These are phyloP conservation scores for Drosophila quadrilineata DNA, from an alignment of 1,140 invertebrate genomes.

Conservation along the genomic window DNA sequence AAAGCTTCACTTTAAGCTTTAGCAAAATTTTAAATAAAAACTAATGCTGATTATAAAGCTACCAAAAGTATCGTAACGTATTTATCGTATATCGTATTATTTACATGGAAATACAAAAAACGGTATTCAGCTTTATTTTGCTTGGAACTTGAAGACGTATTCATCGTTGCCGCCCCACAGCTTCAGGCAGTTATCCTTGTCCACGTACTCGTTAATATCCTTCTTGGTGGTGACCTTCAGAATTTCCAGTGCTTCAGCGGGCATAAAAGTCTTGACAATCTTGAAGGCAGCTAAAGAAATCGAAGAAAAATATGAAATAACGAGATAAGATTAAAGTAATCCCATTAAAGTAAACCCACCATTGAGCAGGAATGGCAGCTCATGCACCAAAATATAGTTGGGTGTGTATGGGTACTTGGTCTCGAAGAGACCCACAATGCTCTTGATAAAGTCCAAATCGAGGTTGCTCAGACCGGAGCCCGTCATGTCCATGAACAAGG, in stretches of 20 bases:
- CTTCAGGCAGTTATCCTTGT: conserved; percentile 87
- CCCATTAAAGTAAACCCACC: conserved; percentile 82
- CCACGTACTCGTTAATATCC: conserved; percentile 89
- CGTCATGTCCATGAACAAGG: conserved; percentile 94
- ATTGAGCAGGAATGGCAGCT: conserved; percentile 97
- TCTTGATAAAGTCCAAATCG: conserved; percentile 93
- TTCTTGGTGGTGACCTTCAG: conserved; percentile 93
- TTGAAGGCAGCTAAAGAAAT: conserved; percentile 90
- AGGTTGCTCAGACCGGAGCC: conserved; percentile 93
- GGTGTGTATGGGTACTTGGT: conserved; percentile 90
- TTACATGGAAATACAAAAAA: conserved; percentile 48
- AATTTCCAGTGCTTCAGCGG: conserved; percentile 92
- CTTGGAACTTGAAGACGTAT: conserved; percentile 81
- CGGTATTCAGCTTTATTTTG: neutral
- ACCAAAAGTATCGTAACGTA: too few relatives aligned
- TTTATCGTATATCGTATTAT: conserved; percentile 41
- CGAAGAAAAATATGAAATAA: neutral
- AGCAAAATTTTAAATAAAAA: neutral
- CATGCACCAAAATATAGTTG: conserved; percentile 95
- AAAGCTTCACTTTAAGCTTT: conserved; percentile 7
- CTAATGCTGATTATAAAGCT: conserved; percentile 40
- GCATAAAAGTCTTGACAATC: conserved; percentile 93
- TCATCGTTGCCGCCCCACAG: conserved; percentile 92
- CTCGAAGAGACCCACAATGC: conserved; percentile 92
- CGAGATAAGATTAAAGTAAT: neutral